Evolutionary conservation across 2,888 invertebrate species (phyloP).

Genomic region (Melipona beecheii): DNA sequence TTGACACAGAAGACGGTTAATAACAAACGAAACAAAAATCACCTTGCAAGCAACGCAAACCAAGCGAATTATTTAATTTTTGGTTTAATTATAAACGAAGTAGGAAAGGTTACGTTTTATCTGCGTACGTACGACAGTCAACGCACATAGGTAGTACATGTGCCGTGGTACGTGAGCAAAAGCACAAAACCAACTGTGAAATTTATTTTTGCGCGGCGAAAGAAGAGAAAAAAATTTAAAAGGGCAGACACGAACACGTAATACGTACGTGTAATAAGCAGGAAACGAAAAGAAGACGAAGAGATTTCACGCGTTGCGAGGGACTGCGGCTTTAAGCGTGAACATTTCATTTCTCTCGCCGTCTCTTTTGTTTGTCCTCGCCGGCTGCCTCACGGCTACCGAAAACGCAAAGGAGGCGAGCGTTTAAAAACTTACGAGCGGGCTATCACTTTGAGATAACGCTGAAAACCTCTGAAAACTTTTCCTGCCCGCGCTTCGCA

Average conservation of each 20-base stretch:
- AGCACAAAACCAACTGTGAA: conserved; percentile 20
- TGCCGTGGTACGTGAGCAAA: background rate
- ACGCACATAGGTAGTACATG: background rate
- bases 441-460: background rate
- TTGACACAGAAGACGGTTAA: too few species aligned
- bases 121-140: background rate
- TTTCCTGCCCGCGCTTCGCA: background rate
- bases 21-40: too few species aligned
- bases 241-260: conserved; percentile 11
- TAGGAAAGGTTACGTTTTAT: background rate
- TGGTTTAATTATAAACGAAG: too few species aligned
- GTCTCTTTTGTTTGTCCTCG: conserved; percentile 39
- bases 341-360: conserved; percentile 43
- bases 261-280: conserved; percentile 7
- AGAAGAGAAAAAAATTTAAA: conserved; percentile 10
- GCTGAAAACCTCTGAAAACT: background rate
- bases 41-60: too few species aligned
- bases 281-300: conserved; percentile 42
- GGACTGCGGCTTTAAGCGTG: conserved; percentile 45
- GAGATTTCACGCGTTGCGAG: conserved; percentile 46
- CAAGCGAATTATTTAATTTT: too few species aligned
- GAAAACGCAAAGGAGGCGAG: conserved; percentile 36
- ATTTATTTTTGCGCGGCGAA: conserved; percentile 14
- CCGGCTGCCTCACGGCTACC: conserved; percentile 46
- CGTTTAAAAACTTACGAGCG: conserved; percentile 34